Base-by-base conservation (phyloP, 2,797 vertebrate species). In the Malacoraja senta region DNA sequence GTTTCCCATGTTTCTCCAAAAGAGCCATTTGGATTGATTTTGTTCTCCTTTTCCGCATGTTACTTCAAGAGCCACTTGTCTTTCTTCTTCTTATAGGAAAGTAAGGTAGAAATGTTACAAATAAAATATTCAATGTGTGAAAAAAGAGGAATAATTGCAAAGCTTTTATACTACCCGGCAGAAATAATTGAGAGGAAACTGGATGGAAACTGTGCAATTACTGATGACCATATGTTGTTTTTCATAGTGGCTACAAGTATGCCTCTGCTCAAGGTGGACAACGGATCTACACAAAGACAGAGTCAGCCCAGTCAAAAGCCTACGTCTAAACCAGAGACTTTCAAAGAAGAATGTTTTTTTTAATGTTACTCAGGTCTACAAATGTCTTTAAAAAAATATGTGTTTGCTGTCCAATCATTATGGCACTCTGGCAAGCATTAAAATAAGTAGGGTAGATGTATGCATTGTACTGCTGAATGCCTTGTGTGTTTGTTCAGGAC, bases 241-340 rank as follows among this genome's bases (percentile, higher is more conserved):
- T 94, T 95, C 94, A 63, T 95, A 96, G 96, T 19, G 3, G 0
- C 80, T 93, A 79, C 93, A 95, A 93, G 78, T 95, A 96, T 15
- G 91, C 95, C 74, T 81, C 94, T 93, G 94, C 94, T 74, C 94
- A 93, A 38, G 93, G 53, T 93, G 94, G 93, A 44, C 94, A 94
- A 72, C 93, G 0, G 76, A 93, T 61, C 91, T 95, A 95, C 94
- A 94, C 94, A 94, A 94, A 83, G 94, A 12, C 94, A 0, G 95
- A 95, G 35, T 93, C 93, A 0, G 0, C 95, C 68, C n/a, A 94
- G 93, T 93, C 94, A 93, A 95, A 95, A 94, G 96, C 96, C n/a
- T 96, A 96, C 0, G 95, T 96, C 93, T 96, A 95, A 96, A 93
- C 61, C 74, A 17, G 1, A 68, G 35, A 83, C 53, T 93, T 24